A percentile compares a stretch with the other conserved stretches of the same genome.
Evolutionary conservation across 2,113 vertebrate species (phyloP).

Genomic region (Blennius ocellaris): DNA sequence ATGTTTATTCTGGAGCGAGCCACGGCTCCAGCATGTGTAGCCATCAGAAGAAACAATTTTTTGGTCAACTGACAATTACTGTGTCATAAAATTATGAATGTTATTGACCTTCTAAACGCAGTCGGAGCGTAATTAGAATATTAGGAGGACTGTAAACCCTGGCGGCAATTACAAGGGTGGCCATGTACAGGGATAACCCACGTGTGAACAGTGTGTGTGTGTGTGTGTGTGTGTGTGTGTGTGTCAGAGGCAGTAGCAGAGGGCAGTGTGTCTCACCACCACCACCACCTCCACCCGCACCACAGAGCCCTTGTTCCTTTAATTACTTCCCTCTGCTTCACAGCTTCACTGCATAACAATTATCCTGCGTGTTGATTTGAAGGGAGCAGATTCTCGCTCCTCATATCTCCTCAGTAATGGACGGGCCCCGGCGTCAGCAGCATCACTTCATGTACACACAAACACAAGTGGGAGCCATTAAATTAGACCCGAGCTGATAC

Average conservation of each 20-base stretch:
- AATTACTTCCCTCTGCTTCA: slow-evolving; percentile 80
- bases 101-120: slow-evolving; percentile 60
- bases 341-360: slow-evolving; percentile 80
- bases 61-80: slow-evolving; percentile 61
- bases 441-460: slow-evolving; percentile 52
- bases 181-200: slow-evolving; percentile 22
- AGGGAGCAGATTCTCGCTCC: slow-evolving; percentile 56
- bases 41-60: slow-evolving; percentile 47
- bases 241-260: slow-evolving; percentile 6
- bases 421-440: slow-evolving; percentile 60
- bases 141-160: slow-evolving; percentile 63
- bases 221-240: slow-evolving; percentile 20
- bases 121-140: slow-evolving; percentile 61
- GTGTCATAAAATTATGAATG: slow-evolving; percentile 53
- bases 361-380: slow-evolving; percentile 70
- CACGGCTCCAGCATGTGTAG: not conserved
- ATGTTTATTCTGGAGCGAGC: slow-evolving; percentile 14
- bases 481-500: slow-evolving; percentile 42
- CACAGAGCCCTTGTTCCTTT: slow-evolving; percentile 78
- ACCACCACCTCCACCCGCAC: slow-evolving; percentile 30
- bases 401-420: slow-evolving; percentile 40
- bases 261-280: slow-evolving; percentile 44
- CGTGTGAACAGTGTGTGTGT: slow-evolving; percentile 2
- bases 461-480: slow-evolving; percentile 53
- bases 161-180: slow-evolving; percentile 57